Evolutionary conservation across 1,140 invertebrate genomes (phyloP).

Genomic region (Platyura marginata): DNA sequence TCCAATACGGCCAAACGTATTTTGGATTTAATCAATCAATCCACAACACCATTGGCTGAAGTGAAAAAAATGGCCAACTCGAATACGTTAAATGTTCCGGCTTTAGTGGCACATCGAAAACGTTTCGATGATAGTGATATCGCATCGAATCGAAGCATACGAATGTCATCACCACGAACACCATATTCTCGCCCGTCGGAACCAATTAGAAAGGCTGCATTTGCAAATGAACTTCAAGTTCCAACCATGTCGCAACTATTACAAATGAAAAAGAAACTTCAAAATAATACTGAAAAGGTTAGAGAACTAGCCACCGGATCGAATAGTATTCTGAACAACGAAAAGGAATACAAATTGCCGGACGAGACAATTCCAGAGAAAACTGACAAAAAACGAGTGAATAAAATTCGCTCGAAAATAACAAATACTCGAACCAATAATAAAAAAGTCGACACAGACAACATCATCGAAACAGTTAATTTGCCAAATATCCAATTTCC

Average conservation of each 20-base stretch:
- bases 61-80: constrained; percentile 45
- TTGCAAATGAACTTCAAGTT: constrained; percentile 27
- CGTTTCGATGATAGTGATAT: constrained; percentile 9
- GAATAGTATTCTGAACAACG: constrained; percentile 20
- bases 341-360: constrained; percentile 16
- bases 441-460: constrained; percentile 20
- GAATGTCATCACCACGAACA: constrained; percentile 5
- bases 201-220: constrained; percentile 7
- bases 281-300: constrained; percentile 38
- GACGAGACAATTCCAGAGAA: constrained; percentile 8
- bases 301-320: constrained; percentile 37
- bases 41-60: constrained; percentile 50
- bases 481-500: constrained; percentile 38
- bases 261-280: constrained; percentile 34
- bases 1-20: constrained; percentile 46
- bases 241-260: constrained; percentile 38
- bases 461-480: constrained; percentile 28
- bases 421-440: constrained; percentile 11
- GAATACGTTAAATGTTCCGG: constrained; percentile 12
- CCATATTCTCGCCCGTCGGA: constrained; percentile 10
- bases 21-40: constrained; percentile 49
- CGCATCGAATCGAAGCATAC: constrained; percentile 4
- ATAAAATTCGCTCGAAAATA: constrained; percentile 27
- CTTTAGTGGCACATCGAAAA: constrained; percentile 10
- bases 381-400: constrained; percentile 20